Base-by-base conservation (phyloP, 1,140 invertebrate genomes). In the Drosophila suzukii region DNA sequence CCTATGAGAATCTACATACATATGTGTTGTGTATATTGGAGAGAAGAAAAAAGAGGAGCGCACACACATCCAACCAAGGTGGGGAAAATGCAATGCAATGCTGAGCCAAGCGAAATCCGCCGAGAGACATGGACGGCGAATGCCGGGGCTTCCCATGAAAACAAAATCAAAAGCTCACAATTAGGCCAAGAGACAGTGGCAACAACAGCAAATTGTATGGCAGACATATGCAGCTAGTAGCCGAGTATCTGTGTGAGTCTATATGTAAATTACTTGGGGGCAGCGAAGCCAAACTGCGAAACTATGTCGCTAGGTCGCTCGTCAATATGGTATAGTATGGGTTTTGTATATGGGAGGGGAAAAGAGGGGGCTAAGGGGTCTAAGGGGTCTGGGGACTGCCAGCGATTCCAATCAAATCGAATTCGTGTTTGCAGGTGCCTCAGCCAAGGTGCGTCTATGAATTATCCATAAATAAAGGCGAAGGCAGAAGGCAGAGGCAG, bases 81-180 rank as follows among this genome's bases (percentile, higher is more conserved):
- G 72, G 44, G 71, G 50, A 55, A 78, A 89, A 78, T 78, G 27
- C 27, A 27, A 67, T 84, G 80, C 84, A 83, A 80, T 65, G 82
- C 78, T 82, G 82, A 62, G 66, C 50, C 65, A 47, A 70, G 79
- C 84, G 55, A 15, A 89, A 80, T 41, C 38, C 43, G 53, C 34
- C 36, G 63, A 38, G 49, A 30, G 27, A 66, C 15, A 15, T 47
- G 27, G 41, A 53, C 30, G 10, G 30, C 41, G 63, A 60, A 59
- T 49, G 51, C 66, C 51, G 61, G 49, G 24, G 65, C 72, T 71
- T 59, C 60, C 61, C 77, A 80, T 74, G 80, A 88, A 86, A 89
- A 89, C 80, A 81, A 89, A 88, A 84, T 88, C 76, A 84, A 81
- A 89, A 89, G 84, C 84, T 63, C 77, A 78, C 76, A 88, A 88